A percentile compares a stretch with the other conserved stretches of the same genome.
These are phyloP conservation scores for Chironomus striatipennis DNA, from an alignment of 1,140 invertebrate genomes.

Conservation along the genomic window DNA sequence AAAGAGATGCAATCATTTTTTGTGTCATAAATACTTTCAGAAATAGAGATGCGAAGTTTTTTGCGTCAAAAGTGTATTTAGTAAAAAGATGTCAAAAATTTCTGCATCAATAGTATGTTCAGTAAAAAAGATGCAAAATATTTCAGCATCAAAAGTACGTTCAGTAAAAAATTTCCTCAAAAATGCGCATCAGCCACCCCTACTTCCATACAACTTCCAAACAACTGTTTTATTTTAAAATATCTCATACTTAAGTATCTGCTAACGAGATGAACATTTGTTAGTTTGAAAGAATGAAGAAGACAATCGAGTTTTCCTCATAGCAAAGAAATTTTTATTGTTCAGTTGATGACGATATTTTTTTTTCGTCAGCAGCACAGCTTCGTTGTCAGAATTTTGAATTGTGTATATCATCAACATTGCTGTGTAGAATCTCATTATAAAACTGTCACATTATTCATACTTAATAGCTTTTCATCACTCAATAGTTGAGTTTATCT, in stretches of 20 bases:
- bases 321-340: background rate
- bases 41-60: no score
- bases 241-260: background rate
- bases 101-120: no score
- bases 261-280: background rate
- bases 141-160: no score
- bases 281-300: background rate
- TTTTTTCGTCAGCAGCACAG: background rate
- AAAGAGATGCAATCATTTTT: no score
- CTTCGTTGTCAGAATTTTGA: background rate
- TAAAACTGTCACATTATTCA: conserved; percentile 13
- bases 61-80: no score
- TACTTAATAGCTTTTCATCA: conserved; percentile 7
- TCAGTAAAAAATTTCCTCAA: no score
- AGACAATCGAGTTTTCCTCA: background rate
- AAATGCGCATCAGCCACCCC: no score
- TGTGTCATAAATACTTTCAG: no score
- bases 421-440: background rate
- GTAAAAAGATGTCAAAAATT: no score
- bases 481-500: background rate
- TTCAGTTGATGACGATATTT: background rate
- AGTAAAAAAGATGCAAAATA: no score
- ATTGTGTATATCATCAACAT: conserved; percentile 8
- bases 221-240: background rate
- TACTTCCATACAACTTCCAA: no score